These are phyloP conservation scores for Achatina immaculata DNA, from an alignment of 1,140 invertebrate genomes.

Conservation along the genomic window DNA sequence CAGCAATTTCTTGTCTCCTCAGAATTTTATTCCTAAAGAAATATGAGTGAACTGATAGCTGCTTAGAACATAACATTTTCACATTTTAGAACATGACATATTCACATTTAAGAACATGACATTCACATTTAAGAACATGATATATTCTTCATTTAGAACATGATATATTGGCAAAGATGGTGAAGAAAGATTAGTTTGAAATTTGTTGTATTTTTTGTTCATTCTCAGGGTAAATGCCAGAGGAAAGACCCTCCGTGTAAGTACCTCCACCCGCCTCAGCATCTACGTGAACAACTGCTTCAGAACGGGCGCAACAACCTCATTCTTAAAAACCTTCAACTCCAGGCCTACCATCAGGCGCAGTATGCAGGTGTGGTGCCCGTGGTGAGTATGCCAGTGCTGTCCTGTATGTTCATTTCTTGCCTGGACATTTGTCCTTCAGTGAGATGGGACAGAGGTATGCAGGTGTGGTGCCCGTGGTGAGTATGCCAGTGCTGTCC, in stretches of 20 bases:
- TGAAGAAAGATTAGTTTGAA: too few relatives aligned
- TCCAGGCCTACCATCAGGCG: constrained; percentile 62
- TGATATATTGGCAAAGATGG: too few relatives aligned
- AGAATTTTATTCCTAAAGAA: too few relatives aligned
- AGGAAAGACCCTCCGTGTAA: constrained; percentile 99
- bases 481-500: constrained; percentile 50
- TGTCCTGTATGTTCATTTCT: too few relatives aligned
- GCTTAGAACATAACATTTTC: too few relatives aligned
- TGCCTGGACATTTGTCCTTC: too few relatives aligned
- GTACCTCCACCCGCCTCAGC: constrained; percentile 99
- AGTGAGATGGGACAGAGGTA: constrained; percentile 2
- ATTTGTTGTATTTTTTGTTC: neutral
- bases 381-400: constrained; percentile 52
- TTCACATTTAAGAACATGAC: too few relatives aligned
- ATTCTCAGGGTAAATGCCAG: constrained; percentile 94
- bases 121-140: too few relatives aligned
- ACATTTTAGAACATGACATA: too few relatives aligned
- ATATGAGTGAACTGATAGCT: too few relatives aligned
- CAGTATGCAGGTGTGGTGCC: constrained; percentile 55
- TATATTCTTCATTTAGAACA: too few relatives aligned
- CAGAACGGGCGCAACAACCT: constrained; percentile 99
- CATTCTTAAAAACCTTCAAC: constrained; percentile 78
- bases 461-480: constrained; percentile 57
- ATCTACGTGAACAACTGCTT: constrained; percentile 98
- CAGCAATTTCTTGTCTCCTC: too few relatives aligned